Percentiles rank a stretch among this genome's conserved stretches.
These are phyloP conservation scores for Lathronympha strigana DNA, from an alignment of 2,888 invertebrate genomes.

Conservation along the genomic window DNA sequence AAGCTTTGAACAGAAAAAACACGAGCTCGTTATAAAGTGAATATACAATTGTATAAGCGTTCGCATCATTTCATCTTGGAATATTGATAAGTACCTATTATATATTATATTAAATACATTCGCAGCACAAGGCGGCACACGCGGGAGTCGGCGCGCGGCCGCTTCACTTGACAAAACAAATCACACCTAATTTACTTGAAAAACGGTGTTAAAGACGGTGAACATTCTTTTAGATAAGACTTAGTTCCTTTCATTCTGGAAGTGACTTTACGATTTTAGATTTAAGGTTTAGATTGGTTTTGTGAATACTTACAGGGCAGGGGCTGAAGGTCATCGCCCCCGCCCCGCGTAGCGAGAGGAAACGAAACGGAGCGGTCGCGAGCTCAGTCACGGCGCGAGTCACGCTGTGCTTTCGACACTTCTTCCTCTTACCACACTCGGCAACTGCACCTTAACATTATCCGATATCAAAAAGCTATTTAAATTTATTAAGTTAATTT, in stretches of 20 bases:
- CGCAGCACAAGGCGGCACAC: constrained; percentile 49
- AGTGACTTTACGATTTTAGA: constrained; percentile 57
- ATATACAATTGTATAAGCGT: constrained; percentile 40
- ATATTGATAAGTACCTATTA: constrained; percentile 46
- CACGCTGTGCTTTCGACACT: constrained; percentile 10
- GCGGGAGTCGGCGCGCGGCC: constrained; percentile 37
- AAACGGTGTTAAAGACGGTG: constrained; percentile 68
- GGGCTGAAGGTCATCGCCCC: constrained; percentile 66
- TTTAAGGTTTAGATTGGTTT: constrained; percentile 62
- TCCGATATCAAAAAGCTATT: no score
- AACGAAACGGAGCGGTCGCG: constrained; percentile 48
- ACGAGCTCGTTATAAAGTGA: constrained; percentile 42
- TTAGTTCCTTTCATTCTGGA: constrained; percentile 31
- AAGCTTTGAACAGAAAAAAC: constrained; percentile 20
- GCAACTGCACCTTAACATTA: neutral
- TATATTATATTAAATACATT: constrained; percentile 46
- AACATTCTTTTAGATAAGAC: constrained; percentile 61
- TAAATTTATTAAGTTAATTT: neutral
- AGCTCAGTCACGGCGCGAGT: constrained; percentile 45
- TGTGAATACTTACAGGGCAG: neutral
- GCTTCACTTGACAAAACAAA: constrained; percentile 57
- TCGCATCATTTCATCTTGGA: constrained; percentile 44
- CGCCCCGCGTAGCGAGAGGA: constrained; percentile 50
- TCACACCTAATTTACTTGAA: constrained; percentile 66
- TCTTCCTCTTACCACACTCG: neutral